Evolutionary conservation across 1,140 invertebrate genomes (phyloP).

Genomic region (Pachyrhynchus sulphureomaculatus): DNA sequence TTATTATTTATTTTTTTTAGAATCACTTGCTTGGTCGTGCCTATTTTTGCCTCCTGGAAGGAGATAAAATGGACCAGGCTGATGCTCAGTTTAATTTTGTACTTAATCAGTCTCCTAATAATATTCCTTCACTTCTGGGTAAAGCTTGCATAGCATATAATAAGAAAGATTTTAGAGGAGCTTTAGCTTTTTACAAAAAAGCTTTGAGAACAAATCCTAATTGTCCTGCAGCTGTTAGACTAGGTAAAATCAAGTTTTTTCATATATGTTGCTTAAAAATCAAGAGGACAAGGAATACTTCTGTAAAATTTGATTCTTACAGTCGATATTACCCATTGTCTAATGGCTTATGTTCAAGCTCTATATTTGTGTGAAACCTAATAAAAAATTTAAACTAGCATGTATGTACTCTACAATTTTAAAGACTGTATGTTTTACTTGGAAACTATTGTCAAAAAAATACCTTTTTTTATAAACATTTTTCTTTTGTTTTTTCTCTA

Average conservation of each 20-base stretch:
- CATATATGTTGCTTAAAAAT: slow-evolving; percentile 69
- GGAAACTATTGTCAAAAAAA: too few relatives aligned
- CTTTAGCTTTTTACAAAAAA: slow-evolving; percentile 97
- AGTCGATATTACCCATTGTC: too few relatives aligned
- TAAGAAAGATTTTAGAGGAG: slow-evolving; percentile 90
- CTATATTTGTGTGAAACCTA: too few relatives aligned
- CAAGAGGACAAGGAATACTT: too few relatives aligned
- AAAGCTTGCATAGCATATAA: slow-evolving; percentile 98
- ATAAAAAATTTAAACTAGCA: too few relatives aligned
- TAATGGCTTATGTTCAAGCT: too few relatives aligned
- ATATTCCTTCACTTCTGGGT: slow-evolving; percentile 94
- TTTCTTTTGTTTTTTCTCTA: too few relatives aligned
- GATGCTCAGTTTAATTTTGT: slow-evolving; percentile 99
- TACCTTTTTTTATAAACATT: too few relatives aligned
- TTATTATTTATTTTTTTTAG: slow-evolving; percentile 53
- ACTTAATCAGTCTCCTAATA: slow-evolving; percentile 90
- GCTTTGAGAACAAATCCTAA: slow-evolving; percentile 93
- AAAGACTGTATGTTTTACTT: too few relatives aligned
- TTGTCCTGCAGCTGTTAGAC: slow-evolving; percentile 93
- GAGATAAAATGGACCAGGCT: slow-evolving; percentile 99
- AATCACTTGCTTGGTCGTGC: slow-evolving; percentile 97
- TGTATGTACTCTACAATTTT: too few relatives aligned
- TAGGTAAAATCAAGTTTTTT: slow-evolving; percentile 77
- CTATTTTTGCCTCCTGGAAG: slow-evolving; percentile 97
- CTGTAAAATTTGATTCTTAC: too few relatives aligned